phyloP scores from a whole-genome alignment of 2,113 vertebrate species.

The Jaculus jaculus region DNA sequence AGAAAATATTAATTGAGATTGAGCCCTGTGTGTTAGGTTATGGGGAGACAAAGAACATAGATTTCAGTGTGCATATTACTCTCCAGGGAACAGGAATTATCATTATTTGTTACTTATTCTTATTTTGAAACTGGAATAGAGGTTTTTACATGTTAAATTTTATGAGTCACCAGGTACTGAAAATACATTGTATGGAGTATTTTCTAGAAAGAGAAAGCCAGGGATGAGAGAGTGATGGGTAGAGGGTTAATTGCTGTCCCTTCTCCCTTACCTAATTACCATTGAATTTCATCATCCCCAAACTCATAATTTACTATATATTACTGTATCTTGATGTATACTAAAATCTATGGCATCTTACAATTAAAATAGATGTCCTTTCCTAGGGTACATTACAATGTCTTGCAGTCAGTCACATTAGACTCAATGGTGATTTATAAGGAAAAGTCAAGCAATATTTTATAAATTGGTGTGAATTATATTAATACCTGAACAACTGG shows the following conservation, averaged over 20 bases:
- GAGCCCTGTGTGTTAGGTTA: background rate
- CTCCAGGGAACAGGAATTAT: background rate
- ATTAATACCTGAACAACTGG: background rate
- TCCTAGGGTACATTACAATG: background rate
- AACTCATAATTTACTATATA: background rate
- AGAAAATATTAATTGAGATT: background rate
- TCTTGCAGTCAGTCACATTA: background rate
- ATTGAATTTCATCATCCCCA: background rate
- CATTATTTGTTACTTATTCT: slow-evolving; percentile 20
- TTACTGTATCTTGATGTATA: background rate
- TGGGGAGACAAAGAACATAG: background rate
- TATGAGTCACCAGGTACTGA: background rate
- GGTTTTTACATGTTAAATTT: background rate
- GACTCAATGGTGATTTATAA: background rate
- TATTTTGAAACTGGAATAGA: background rate
- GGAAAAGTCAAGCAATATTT: background rate
- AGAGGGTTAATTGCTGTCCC: background rate
- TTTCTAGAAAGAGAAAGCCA: background rate
- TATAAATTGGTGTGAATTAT: background rate
- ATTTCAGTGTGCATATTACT: background rate
- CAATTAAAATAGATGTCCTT: background rate
- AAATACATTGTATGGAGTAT: background rate
- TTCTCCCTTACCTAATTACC: background rate
- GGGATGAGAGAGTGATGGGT: background rate
- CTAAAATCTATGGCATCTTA: background rate